Evolutionary conservation across 1,140 invertebrate genomes (phyloP).

Genomic region (Galleria mellonella): DNA sequence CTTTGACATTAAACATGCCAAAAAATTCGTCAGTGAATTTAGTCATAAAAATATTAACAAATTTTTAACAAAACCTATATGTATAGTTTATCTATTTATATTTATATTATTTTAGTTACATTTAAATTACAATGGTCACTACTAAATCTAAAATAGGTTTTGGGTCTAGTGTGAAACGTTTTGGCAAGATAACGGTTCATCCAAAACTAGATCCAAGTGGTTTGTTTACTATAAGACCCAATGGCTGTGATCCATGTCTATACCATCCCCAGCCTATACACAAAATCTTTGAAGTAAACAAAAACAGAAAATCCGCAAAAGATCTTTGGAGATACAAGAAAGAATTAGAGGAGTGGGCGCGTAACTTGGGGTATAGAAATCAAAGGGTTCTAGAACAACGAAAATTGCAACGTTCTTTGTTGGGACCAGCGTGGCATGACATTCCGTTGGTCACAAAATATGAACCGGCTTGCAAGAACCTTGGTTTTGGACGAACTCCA

Average conservation of each 20-base stretch:
- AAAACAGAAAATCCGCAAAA: slow-evolving; percentile 24
- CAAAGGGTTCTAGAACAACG: slow-evolving; percentile 40
- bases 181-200: slow-evolving; percentile 48
- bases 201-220: slow-evolving; percentile 49
- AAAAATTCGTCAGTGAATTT: no score
- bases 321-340: slow-evolving; percentile 55
- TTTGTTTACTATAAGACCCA: slow-evolving; percentile 31
- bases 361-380: slow-evolving; percentile 60
- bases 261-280: slow-evolving; percentile 40
- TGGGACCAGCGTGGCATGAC: slow-evolving; percentile 57
- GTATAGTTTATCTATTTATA: no score
- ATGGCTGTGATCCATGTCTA: slow-evolving; percentile 44
- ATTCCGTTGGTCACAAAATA: slow-evolving; percentile 20
- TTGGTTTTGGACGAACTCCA: slow-evolving; percentile 43
- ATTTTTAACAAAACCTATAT: no score
- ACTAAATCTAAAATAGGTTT: slow-evolving; percentile 13
- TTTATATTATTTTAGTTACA: no score
- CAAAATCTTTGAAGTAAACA: slow-evolving; percentile 34
- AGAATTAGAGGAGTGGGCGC: slow-evolving; percentile 56
- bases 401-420: slow-evolving; percentile 31
- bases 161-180: slow-evolving; percentile 31
- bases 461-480: slow-evolving; percentile 42
- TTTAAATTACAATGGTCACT: no score
- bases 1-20: no score
- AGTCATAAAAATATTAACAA: no score